phyloP scores from a whole-genome alignment of 23 tunicate species.

The Ciona savignyi region DNA sequence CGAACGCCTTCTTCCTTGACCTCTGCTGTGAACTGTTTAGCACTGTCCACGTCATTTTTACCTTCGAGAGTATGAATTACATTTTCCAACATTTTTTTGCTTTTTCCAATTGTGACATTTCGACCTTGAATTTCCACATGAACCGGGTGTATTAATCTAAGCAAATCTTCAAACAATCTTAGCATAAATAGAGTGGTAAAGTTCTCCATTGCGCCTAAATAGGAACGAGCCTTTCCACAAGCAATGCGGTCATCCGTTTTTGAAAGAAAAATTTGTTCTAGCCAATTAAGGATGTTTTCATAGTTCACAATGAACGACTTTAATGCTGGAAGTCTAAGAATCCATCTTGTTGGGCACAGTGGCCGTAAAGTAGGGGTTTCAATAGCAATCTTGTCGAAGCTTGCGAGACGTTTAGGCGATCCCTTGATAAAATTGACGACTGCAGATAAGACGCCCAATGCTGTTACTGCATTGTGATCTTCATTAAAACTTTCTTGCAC shows the following conservation, averaged over 20 bases:
- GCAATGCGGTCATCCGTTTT: too few species aligned
- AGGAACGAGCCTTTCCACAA: neutral
- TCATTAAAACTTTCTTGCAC: conserved; percentile 12
- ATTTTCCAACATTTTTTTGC: neutral
- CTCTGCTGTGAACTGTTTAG: neutral
- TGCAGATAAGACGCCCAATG: neutral
- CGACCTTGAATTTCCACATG: conserved; percentile 6
- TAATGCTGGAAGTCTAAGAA: conserved; percentile 1
- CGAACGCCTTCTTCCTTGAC: neutral
- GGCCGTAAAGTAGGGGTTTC: conserved; percentile 6
- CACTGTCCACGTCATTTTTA: neutral
- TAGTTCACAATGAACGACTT: neutral
- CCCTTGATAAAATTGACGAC: conserved; percentile 8
- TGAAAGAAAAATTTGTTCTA: too few species aligned
- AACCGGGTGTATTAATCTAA: conserved; percentile 2
- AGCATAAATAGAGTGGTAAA: neutral
- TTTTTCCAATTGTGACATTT: neutral
- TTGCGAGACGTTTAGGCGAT: conserved; percentile 10
- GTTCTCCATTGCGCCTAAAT: neutral
- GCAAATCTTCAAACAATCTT: conserved; percentile 3
- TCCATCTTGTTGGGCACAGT: conserved; percentile 10
- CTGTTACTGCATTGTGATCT: neutral
- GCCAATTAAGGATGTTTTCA: neutral
- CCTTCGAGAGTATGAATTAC: neutral
- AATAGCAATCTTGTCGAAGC: neutral